These are phyloP conservation scores for Oncorhynchus kisutch DNA, from an alignment of 2,113 vertebrate genomes.

Conservation along the genomic window DNA sequence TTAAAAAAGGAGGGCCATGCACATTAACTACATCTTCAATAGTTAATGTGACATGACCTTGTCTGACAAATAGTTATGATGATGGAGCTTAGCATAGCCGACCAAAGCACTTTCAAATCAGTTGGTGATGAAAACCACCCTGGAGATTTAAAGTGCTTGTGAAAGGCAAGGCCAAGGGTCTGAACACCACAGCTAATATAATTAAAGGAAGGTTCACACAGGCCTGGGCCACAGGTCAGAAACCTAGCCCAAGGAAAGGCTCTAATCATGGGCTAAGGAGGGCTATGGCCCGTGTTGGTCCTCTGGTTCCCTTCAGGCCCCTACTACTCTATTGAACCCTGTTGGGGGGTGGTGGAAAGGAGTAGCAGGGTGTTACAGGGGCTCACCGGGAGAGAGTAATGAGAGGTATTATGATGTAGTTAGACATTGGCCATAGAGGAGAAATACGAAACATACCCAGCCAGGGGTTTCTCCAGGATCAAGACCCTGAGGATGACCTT, in stretches of 20 bases:
- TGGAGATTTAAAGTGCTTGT: conserved; percentile 56
- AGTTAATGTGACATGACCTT: conserved; percentile 52
- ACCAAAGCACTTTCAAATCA: conserved; percentile 53
- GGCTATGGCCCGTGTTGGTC: conserved; percentile 30
- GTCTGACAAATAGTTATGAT: conserved; percentile 60
- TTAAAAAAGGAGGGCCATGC: conserved; percentile 26
- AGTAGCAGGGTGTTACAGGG: neutral
- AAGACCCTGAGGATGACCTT: conserved; percentile 56
- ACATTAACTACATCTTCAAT: conserved; percentile 35
- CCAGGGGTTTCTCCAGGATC: conserved; percentile 38
- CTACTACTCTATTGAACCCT: conserved; percentile 49
- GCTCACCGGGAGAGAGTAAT: conserved; percentile 42
- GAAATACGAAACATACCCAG: conserved; percentile 41
- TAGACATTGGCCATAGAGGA: conserved; percentile 41
- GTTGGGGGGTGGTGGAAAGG: neutral
- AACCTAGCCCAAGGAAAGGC: conserved; percentile 36
- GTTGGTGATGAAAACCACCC: conserved; percentile 61
- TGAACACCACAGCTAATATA: conserved; percentile 61
- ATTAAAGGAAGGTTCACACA: conserved; percentile 58
- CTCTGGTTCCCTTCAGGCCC: conserved; percentile 34
- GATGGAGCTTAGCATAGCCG: conserved; percentile 40
- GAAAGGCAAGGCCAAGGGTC: conserved; percentile 58
- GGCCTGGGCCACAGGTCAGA: conserved; percentile 52
- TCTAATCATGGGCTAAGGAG: conserved; percentile 47
- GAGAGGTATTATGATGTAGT: conserved; percentile 42